A percentile compares a stretch with the other conserved stretches of the same genome.
Conservation (phyloP, 2,888 invertebrate species). For the Oegoconia quadripuncta region DNA sequence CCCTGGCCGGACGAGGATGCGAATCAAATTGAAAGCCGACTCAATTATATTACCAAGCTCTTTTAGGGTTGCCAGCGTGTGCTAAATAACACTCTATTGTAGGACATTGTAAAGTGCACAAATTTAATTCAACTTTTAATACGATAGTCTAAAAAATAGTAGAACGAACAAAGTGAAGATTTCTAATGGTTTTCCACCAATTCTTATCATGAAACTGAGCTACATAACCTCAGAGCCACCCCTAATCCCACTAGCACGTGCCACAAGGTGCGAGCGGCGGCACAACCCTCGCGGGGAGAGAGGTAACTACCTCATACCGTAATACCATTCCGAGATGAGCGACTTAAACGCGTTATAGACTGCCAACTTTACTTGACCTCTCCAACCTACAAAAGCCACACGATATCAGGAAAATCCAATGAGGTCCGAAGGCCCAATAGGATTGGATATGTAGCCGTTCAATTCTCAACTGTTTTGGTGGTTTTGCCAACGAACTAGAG, state of each 20-base stretch:
- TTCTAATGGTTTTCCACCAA: no score
- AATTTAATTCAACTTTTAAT: no score
- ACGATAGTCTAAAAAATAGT: no score
- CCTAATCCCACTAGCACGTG: conserved; percentile 55
- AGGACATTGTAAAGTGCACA: no score
- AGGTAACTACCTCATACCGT: conserved; percentile 54
- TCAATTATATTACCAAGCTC: conserved; percentile 71
- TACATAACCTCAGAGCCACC: conserved; percentile 39
- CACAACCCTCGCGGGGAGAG: conserved; percentile 29
- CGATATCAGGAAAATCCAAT: conserved; percentile 31
- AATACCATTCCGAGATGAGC: conserved; percentile 77
- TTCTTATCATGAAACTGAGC: neutral
- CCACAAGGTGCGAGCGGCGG: conserved; percentile 42
- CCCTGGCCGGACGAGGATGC: conserved; percentile 63
- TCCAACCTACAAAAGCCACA: conserved; percentile 16
- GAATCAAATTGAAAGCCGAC: conserved; percentile 79
- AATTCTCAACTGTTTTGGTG: conserved; percentile 66
- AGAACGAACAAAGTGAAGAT: no score
- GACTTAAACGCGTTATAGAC: conserved; percentile 71
- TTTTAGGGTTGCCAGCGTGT: conserved; percentile 49
- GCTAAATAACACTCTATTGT: no score
- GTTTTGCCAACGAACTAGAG: conserved; percentile 56
- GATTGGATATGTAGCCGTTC: conserved; percentile 47
- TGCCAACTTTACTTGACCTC: conserved; percentile 45
- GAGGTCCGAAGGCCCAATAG: conserved; percentile 35